Base-by-base conservation (phyloP, 2,113 vertebrate genomes). In the Albula goreensis region DNA sequence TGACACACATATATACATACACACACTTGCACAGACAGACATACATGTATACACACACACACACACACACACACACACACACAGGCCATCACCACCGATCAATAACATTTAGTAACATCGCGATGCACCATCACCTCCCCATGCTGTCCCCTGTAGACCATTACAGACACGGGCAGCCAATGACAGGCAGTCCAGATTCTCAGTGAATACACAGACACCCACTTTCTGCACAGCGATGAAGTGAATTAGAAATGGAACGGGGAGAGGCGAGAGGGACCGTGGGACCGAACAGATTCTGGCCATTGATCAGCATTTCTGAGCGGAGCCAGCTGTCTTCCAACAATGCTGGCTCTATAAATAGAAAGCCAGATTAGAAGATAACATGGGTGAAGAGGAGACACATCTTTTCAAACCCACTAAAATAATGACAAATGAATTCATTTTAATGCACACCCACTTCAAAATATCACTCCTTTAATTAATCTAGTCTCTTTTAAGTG, bases 221-320 rank as follows among this genome's bases (percentile, higher is more conserved):
- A 89, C 87, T 77, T 91, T 53, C 85, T 60, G 89, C 86, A 90
- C 92, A 90, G 88, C 88, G 90, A 88, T 91, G 93, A 92, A 93
- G 89, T 89, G 87, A 92, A 91, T 94, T 87, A 91, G 52, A 8
- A 51, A 85, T 48, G 91, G 89, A 89, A 78, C 85, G 83, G 74
- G 78, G 85, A 86, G 82, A 84, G 89, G 83, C 74, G 90, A 90
- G 92, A 90, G 90, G 87, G 87, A 88, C 70, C 83, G 80, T 83
- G 89, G 78, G 85, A 70, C n/a, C n/a, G 63, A 70, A n/a, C 22
- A 85, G 86, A 89, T 90, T 84, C 51, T 89, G 87, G 87, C 83
- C 88, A 86, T 48, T 91, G 89, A 93, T 90, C 89, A 91, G 89
- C 91, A 91, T 92, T 92, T 70, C 56, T 70, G 63, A 22, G 63